Evolutionary conservation across 1,140 invertebrate genomes (phyloP).

Genomic region (Nasonia longicornis): DNA sequence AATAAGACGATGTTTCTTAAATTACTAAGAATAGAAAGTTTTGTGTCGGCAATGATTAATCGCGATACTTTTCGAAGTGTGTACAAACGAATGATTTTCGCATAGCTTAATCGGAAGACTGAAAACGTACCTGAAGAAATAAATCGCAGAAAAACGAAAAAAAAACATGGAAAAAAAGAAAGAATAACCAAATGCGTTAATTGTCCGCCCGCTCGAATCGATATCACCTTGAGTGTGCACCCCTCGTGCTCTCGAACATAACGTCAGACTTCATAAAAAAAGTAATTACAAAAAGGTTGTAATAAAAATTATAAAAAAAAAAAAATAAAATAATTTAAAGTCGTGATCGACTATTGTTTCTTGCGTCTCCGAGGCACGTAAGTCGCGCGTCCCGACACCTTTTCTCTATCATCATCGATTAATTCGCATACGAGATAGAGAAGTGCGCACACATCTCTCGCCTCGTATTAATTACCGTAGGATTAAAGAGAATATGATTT

Average conservation of each 20-base stretch:
- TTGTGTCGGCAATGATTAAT: conserved; percentile 27
- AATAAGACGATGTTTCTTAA: neutral
- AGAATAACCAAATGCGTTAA: conserved; percentile 7
- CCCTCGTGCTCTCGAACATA: conserved; percentile 28
- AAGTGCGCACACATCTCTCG: neutral
- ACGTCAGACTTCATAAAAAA: conserved; percentile 23
- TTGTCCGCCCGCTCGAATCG: neutral
- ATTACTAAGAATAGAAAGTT: neutral
- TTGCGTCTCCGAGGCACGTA: conserved; percentile 3
- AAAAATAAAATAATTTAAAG: conserved; percentile 1
- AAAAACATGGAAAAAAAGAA: neutral
- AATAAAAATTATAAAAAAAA: conserved; percentile 6
- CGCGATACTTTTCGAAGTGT: conserved; percentile 14
- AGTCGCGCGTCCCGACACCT: neutral
- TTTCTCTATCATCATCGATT: conserved; percentile 3
- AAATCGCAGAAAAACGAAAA: conserved; percentile 29
- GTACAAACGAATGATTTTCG: conserved; percentile 11
- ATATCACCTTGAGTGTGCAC: conserved; percentile 42
- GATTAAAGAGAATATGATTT: neutral
- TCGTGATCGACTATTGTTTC: conserved; percentile 19
- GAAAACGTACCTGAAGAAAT: conserved; percentile 46
- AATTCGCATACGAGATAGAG: neutral
- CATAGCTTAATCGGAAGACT: conserved; percentile 43
- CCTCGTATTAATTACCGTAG: neutral
- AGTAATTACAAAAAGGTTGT: conserved; percentile 11